Evolutionary conservation across 2,888 invertebrate species (phyloP), one percentile per base, ranked within the genome.

Genomic region (Drosophila demipolita): DNA sequence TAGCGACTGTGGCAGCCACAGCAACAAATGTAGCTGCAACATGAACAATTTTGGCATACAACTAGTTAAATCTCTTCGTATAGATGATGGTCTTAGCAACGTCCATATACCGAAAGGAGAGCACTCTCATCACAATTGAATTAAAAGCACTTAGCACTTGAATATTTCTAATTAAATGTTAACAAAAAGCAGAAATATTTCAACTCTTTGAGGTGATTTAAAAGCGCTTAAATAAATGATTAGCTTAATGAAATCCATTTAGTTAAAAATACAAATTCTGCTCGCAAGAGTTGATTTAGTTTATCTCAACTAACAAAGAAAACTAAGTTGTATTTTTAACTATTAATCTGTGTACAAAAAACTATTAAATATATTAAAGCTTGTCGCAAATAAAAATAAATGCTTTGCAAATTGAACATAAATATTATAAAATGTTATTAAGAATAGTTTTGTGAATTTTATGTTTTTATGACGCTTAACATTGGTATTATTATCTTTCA

Each of bases 1-100:
- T 82, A 75, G 36, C 49, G 61, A 61, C 61, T 66, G 45, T 59
- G 67, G n/a, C 73, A 76, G 66, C 50, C 55, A 54, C 59, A 58
- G 40, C 60, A 67, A 50, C 69, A 72, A 57, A 58, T 59, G 42
- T 26, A 64, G 45, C 17, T 61, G 73, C 68, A 55, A 29, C 60
- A 66, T 74, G 50, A 63, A 63, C 42, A 35, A 52, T 79, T 59
- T 59, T 58, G 66, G 54, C 63, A 61, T 52, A 63, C 66, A 60
- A 53, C 50, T 33, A 33, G 55, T 55, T 54, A 54, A 26, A 17
- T n/a, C 38, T 29, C 17, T 33, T 17, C 32, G 23, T 50, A 38
- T 48, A 52, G 45, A 53, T 55, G 52, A 50, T 67, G 59, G 40
- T 50, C 62, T 71, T 52, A 72, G 66, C 52, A 61, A 29, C 69